phyloP scores from a whole-genome alignment of 2,888 invertebrate species.

The Ganaspis brasiliensis region DNA sequence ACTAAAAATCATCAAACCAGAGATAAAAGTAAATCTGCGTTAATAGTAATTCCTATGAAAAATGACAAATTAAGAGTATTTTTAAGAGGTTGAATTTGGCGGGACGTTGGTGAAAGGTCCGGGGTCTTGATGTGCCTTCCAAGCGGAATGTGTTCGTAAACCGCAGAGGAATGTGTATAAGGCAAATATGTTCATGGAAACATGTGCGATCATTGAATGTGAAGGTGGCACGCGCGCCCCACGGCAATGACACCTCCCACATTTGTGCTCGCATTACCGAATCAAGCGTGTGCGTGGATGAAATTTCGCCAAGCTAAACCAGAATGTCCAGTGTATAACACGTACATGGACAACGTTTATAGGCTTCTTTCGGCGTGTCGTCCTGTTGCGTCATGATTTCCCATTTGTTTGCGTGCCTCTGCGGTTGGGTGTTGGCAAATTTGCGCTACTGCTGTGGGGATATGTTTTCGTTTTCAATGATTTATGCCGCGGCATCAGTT shows the following conservation, averaged over 20 bases:
- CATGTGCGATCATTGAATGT: constrained; percentile 58
- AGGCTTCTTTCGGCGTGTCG: constrained; percentile 65
- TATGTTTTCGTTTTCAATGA: constrained; percentile 81
- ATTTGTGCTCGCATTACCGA: constrained; percentile 59
- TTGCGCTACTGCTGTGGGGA: constrained; percentile 79
- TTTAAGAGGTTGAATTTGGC: no score
- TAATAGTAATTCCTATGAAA: no score
- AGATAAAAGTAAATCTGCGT: no score
- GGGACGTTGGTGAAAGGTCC: no score
- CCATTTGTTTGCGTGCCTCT: constrained; percentile 79
- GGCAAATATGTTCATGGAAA: constrained; percentile 55
- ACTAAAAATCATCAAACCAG: no score
- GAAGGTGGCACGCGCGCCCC: constrained; percentile 79
- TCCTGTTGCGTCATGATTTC: constrained; percentile 77
- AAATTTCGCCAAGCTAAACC: constrained; percentile 41
- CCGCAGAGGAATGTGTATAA: constrained; percentile 52
- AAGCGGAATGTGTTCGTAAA: constrained; percentile 14
- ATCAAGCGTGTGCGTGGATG: constrained; percentile 56
- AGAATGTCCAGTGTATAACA: constrained; percentile 53
- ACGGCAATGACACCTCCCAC: constrained; percentile 79
- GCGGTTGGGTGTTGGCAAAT: constrained; percentile 80
- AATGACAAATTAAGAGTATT: no score
- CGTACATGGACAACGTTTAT: constrained; percentile 63
- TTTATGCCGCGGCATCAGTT: constrained; percentile 78
- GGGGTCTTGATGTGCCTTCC: constrained; percentile 17